Evolutionary conservation across 2,888 invertebrate species (phyloP).

Genomic region (Cotesia congregata): DNA sequence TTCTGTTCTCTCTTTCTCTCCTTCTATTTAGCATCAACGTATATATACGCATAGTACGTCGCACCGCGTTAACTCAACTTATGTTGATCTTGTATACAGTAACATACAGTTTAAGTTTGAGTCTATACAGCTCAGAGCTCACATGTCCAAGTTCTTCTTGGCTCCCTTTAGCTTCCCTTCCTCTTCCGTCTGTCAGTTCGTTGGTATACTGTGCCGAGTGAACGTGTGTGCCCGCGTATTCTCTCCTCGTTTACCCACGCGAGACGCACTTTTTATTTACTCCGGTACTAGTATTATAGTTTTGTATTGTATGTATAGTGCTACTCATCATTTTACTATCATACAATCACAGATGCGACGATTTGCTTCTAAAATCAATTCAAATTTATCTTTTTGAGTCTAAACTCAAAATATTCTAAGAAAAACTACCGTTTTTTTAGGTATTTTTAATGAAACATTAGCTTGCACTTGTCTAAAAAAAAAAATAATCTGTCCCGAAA

Average conservation of each 20-base stretch:
- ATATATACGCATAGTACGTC: background rate
- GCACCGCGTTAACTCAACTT: conserved; percentile 3
- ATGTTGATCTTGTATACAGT: background rate
- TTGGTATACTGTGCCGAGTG: conserved; percentile 54
- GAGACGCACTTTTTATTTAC: conserved; percentile 36
- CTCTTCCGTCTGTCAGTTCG: conserved; percentile 63
- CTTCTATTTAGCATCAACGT: background rate
- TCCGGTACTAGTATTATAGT: background rate
- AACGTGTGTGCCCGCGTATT: conserved; percentile 38
- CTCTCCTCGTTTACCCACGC: conserved; percentile 32
- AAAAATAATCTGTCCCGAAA: background rate
- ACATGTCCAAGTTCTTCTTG: conserved; percentile 56
- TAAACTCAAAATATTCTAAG: no score
- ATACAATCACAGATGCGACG: no score
- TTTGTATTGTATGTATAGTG: no score
- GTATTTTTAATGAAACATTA: no score
- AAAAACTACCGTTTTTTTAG: no score
- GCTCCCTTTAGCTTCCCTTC: conserved; percentile 55
- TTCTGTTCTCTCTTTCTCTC: conserved; percentile 37
- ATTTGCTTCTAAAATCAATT: no score
- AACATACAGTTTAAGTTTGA: no score
- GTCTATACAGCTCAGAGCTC: conserved; percentile 41
- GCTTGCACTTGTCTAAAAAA: background rate
- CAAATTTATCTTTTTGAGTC: no score
- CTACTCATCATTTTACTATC: no score